A percentile compares a stretch with the other conserved stretches of the same genome.
These are phyloP conservation scores for Falco novaeseelandiae DNA, from an alignment of 2,797 vertebrate species.

Conservation along the genomic window DNA sequence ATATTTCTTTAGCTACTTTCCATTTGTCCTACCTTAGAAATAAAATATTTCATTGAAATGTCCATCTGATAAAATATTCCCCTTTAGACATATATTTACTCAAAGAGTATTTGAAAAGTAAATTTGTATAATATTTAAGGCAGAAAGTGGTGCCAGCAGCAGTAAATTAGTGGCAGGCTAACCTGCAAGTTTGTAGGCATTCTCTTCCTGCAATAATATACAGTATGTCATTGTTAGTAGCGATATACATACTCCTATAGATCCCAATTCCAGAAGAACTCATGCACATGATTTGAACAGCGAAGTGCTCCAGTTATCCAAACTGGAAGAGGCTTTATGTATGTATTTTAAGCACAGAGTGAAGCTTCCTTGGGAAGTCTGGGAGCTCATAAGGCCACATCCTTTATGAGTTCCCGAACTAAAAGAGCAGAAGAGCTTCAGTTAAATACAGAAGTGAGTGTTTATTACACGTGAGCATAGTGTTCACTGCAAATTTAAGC, in stretches of 20 bases:
- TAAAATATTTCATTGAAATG: constrained; percentile 65
- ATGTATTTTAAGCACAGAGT: neutral
- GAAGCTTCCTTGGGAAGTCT: neutral
- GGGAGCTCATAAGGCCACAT: neutral
- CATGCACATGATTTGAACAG: neutral
- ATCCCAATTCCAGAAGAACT: neutral
- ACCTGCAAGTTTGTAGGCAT: neutral
- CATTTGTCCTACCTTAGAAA: constrained; percentile 55
- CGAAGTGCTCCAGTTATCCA: neutral
- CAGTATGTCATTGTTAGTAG: neutral
- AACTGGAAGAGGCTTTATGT: neutral
- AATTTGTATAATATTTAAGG: constrained; percentile 62
- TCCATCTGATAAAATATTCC: constrained; percentile 69
- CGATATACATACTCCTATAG: neutral
- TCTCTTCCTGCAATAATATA: neutral
- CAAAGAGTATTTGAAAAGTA: constrained; percentile 64
- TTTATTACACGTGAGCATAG: neutral
- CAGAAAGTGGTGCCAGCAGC: constrained; percentile 8
- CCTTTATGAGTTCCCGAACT: neutral
- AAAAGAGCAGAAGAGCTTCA: neutral
- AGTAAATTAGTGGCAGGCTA: constrained; percentile 48
- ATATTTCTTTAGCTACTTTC: constrained; percentile 72
- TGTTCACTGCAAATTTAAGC: neutral
- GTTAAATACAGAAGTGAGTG: neutral
- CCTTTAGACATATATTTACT: constrained; percentile 63